Conservation (phyloP, 2,797 vertebrate species). For the Chloroceryle amazona region DNA sequence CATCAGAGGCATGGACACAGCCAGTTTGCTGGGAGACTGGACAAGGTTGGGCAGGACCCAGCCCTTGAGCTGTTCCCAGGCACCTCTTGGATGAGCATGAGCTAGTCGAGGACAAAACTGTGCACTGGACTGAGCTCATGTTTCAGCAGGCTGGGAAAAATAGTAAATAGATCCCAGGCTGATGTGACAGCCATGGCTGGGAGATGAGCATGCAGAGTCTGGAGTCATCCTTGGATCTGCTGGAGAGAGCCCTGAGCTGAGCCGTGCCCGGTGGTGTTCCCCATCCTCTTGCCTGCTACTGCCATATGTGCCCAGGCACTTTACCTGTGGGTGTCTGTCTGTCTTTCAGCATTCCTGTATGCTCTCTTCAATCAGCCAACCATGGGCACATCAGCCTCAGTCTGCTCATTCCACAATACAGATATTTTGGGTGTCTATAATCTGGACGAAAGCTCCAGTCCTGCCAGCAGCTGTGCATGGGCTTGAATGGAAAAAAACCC, state of each 20-base stretch:
- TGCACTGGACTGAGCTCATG: neutral
- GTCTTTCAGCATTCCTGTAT: neutral
- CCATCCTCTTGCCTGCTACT: neutral
- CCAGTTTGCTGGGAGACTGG: neutral
- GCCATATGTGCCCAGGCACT: neutral
- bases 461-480: neutral
- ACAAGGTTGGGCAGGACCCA: neutral
- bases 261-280: fast-evolving
- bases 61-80: neutral
- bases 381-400: neutral
- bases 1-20: neutral
- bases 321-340: neutral
- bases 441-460: neutral
- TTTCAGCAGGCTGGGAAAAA: neutral
- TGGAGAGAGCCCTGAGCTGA: neutral
- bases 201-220: fast-evolving
- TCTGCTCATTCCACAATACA: neutral
- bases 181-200: neutral
- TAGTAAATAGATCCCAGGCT: neutral
- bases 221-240: neutral
- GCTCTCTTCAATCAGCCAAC: neutral
- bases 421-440: slow-evolving; percentile 43
- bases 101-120: neutral
- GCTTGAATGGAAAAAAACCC: slow-evolving; percentile 28
- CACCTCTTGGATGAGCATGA: fast-evolving